phyloP scores from a whole-genome alignment of 2,797 vertebrate species.

The Cyprinella venusta region DNA sequence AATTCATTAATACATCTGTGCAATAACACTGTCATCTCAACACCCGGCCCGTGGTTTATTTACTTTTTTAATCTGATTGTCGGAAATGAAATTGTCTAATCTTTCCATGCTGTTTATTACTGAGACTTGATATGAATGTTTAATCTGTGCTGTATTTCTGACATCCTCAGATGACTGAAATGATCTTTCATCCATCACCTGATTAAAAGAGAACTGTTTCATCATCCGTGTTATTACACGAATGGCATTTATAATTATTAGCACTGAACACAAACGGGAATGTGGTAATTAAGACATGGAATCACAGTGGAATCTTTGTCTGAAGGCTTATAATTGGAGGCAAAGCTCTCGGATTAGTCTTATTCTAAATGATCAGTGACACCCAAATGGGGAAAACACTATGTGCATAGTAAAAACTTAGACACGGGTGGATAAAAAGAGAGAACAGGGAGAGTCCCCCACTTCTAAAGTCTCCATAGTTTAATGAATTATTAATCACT shows the following conservation, averaged over 20 bases:
- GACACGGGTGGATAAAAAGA: not conserved
- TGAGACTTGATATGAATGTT: slow-evolving; percentile 29
- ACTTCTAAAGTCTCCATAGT: slow-evolving; percentile 30
- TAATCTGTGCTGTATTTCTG: slow-evolving; percentile 24
- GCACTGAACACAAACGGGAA: slow-evolving; percentile 47
- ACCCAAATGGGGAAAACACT: slow-evolving; percentile 33
- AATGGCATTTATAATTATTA: slow-evolving; percentile 63
- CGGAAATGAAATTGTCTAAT: slow-evolving; percentile 32
- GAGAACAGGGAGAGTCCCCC: not conserved
- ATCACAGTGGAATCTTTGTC: slow-evolving; percentile 29
- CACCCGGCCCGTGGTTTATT: slow-evolving; percentile 6
- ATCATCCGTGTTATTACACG: slow-evolving; percentile 29
- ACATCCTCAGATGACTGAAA: slow-evolving; percentile 24
- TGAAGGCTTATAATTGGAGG: slow-evolving; percentile 45
- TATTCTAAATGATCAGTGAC: slow-evolving; percentile 51
- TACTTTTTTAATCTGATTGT: slow-evolving; percentile 24
- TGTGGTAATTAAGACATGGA: slow-evolving; percentile 24
- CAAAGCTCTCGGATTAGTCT: slow-evolving; percentile 53
- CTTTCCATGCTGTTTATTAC: slow-evolving; percentile 27
- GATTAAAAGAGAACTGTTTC: slow-evolving; percentile 47
- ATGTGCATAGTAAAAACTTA: not conserved
- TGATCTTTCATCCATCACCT: slow-evolving; percentile 38
- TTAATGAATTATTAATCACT: slow-evolving; percentile 58
- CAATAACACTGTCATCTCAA: slow-evolving; percentile 39
- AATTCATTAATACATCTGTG: slow-evolving; percentile 42